Percentiles rank a stretch among this genome's conserved stretches.
These are phyloP conservation scores for Spea multiplicata DNA, from an alignment of 2,113 vertebrate species.

Conservation along the genomic window DNA sequence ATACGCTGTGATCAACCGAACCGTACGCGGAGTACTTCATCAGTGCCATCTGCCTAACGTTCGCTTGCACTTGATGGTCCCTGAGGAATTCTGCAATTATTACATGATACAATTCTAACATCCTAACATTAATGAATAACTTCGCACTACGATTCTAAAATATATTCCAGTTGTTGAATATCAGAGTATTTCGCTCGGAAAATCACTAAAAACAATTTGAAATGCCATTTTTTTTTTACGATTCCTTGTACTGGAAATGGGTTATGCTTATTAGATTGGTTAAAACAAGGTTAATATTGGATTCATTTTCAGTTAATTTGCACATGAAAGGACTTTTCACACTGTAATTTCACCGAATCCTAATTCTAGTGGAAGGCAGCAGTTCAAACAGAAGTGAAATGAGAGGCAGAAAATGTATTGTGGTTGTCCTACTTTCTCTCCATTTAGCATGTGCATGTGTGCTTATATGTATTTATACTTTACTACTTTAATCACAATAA, in stretches of 20 bases:
- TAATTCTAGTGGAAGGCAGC: background rate
- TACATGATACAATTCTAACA: slow-evolving; percentile 44
- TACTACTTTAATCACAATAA: too few species aligned
- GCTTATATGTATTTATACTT: too few species aligned
- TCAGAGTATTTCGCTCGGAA: slow-evolving; percentile 16
- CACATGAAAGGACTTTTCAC: slow-evolving; percentile 27
- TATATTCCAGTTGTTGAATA: slow-evolving; percentile 33
- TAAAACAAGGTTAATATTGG: slow-evolving; percentile 6
- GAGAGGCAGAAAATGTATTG: too few species aligned
- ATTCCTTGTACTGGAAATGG: slow-evolving; percentile 1
- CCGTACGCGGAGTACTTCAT: slow-evolving; percentile 49
- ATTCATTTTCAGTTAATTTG: slow-evolving; percentile 17
- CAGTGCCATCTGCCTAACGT: slow-evolving; percentile 56
- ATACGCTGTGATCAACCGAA: slow-evolving; percentile 53
- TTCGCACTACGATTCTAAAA: slow-evolving; percentile 21
- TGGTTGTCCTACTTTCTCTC: too few species aligned
- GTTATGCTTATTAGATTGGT: slow-evolving; percentile 23
- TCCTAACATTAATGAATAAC: slow-evolving; percentile 34
- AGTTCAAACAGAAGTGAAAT: background rate
- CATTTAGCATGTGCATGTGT: too few species aligned
- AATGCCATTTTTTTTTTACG: slow-evolving; percentile 10
- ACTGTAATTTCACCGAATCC: background rate
- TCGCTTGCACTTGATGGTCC: slow-evolving; percentile 34
- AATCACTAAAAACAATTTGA: slow-evolving; percentile 6
- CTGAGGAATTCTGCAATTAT: slow-evolving; percentile 48